These are phyloP conservation scores for Deroplatys truncata DNA, from an alignment of 2,888 invertebrate species.

Conservation along the genomic window DNA sequence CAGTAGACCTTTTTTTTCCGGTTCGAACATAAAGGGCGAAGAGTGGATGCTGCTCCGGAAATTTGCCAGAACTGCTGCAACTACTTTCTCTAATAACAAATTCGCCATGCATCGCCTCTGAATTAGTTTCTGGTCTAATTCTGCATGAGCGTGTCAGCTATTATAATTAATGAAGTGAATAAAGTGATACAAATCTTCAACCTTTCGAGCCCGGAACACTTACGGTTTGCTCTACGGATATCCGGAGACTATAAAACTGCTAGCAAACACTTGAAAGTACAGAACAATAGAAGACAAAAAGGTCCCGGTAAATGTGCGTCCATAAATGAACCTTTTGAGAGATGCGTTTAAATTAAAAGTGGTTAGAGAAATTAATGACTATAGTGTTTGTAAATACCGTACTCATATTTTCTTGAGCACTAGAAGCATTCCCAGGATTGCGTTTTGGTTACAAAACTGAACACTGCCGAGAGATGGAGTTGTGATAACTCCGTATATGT, in stretches of 20 bases:
- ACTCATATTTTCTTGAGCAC: too few species aligned
- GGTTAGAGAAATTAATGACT: too few species aligned
- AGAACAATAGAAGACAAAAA: too few species aligned
- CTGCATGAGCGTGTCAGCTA: neutral
- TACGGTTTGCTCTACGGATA: neutral
- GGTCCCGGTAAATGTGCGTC: too few species aligned
- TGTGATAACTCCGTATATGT: too few species aligned
- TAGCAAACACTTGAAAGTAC: too few species aligned
- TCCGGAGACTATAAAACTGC: neutral
- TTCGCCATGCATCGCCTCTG: neutral
- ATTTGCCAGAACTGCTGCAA: neutral
- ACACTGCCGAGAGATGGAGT: too few species aligned
- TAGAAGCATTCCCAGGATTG: too few species aligned
- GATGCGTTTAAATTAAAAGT: too few species aligned
- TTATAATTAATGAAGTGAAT: neutral
- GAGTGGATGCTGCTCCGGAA: neutral
- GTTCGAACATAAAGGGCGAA: neutral
- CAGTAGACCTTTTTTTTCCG: neutral
- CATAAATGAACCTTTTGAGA: too few species aligned
- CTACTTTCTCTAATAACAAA: neutral
- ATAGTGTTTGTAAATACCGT: too few species aligned
- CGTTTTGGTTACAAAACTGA: too few species aligned
- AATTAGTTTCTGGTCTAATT: neutral
- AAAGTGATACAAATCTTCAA: neutral
- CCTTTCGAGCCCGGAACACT: neutral